Evolutionary conservation across 2,113 vertebrate species (phyloP).

Genomic region (Leptobrachium leishanense): DNA sequence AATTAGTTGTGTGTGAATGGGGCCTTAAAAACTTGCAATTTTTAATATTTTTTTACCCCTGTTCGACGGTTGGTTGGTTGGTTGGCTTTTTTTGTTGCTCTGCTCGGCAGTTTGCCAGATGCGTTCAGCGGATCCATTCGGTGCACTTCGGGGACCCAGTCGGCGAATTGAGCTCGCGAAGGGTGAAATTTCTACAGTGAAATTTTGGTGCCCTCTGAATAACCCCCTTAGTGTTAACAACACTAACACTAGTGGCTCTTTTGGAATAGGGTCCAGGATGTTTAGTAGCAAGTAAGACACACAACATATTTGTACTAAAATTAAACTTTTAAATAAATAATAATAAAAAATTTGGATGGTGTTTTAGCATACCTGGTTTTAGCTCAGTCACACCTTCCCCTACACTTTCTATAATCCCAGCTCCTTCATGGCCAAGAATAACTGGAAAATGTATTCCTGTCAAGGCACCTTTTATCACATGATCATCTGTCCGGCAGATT

Average conservation of each 20-base stretch:
- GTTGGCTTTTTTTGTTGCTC: no score
- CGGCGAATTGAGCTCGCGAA: neutral
- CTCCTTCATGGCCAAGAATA: conserved; percentile 76
- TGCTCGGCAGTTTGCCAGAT: neutral
- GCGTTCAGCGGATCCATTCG: neutral
- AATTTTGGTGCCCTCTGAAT: neutral
- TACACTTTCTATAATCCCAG: conserved; percentile 74
- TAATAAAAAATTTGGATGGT: neutral
- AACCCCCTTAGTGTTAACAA: neutral
- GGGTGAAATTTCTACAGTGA: neutral
- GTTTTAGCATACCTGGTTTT: conserved; percentile 61
- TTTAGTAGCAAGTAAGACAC: no score
- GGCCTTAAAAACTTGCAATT: neutral
- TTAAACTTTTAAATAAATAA: no score
- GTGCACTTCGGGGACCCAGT: neutral
- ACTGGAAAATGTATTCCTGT: conserved; percentile 61
- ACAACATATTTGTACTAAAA: no score
- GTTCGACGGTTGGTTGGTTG: neutral
- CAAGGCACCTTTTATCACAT: conserved; percentile 60
- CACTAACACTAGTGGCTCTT: neutral
- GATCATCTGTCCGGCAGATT: conserved; percentile 77
- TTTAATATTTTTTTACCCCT: no score
- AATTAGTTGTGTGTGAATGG: neutral
- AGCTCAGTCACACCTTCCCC: conserved; percentile 73
- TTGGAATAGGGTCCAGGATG: no score